phyloP scores from a whole-genome alignment of 37 sponge, comb jelly and placozoan species.

The Sycon ciliatum region DNA sequence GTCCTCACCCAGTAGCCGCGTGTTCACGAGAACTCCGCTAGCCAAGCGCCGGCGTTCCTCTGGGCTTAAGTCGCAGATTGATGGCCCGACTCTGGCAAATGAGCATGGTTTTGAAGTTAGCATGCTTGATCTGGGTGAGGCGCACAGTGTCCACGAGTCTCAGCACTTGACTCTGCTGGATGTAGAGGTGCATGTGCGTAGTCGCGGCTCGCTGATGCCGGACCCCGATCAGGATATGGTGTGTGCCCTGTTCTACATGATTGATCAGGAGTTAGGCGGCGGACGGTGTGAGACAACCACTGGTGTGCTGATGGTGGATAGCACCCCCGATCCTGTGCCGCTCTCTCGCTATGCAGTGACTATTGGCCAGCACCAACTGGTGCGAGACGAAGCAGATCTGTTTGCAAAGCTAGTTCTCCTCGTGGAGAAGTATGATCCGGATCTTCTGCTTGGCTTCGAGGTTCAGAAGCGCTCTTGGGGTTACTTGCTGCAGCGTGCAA shows the following conservation, averaged over 20 bases:
- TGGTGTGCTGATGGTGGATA: conserved; percentile 14
- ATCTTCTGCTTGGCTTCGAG: conserved; percentile 84
- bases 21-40: too few species aligned
- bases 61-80: too few species aligned
- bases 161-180: conserved; percentile 65
- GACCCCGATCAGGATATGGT: conserved; percentile 77
- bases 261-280: neutral
- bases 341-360: conserved; percentile 34
- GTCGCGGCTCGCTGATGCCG: conserved; percentile 47
- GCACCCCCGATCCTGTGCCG: neutral
- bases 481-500: conserved; percentile 74
- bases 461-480: conserved; percentile 80
- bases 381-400: conserved; percentile 46
- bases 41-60: too few species aligned
- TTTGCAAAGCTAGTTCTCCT: conserved; percentile 36
- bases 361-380: conserved; percentile 29
- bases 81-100: conserved; percentile 66
- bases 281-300: neutral
- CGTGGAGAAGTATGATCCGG: conserved; percentile 63
- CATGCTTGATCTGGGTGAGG: conserved; percentile 23
- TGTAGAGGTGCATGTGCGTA: conserved; percentile 64
- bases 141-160: too few species aligned
- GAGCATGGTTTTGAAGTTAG: conserved; percentile 62
- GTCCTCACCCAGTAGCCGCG: too few species aligned
- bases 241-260: conserved; percentile 50